Percentiles rank a stretch among this genome's conserved stretches.
Evolutionary conservation across 2,113 vertebrate species (phyloP).

Genomic region (Psophia crepitans): DNA sequence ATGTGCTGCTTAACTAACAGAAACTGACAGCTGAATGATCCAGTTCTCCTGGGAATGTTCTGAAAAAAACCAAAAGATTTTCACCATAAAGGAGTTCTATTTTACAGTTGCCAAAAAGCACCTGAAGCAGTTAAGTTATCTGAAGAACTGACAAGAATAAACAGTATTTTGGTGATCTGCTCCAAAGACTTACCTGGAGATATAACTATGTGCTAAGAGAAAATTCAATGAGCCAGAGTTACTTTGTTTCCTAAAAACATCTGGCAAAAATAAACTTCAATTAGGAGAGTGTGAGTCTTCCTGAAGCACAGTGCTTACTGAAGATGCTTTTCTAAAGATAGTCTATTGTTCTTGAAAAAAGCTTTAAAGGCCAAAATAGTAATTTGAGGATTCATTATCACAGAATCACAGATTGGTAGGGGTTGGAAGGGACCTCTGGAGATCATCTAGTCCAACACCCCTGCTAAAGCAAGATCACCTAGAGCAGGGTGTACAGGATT

Average conservation of each 20-base stretch:
- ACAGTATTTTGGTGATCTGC: background rate
- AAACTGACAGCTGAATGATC: slow-evolving; percentile 26
- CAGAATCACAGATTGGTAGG: too few relatives aligned
- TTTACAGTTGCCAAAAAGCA: slow-evolving; percentile 1
- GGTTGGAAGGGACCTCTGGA: too few relatives aligned
- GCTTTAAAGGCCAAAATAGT: background rate
- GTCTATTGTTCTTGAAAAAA: background rate
- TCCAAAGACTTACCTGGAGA: background rate
- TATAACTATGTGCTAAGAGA: background rate
- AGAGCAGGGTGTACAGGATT: too few relatives aligned
- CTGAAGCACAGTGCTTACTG: background rate
- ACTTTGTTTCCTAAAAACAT: background rate
- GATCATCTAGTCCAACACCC: too few relatives aligned
- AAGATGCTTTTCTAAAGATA: background rate
- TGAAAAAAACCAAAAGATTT: background rate
- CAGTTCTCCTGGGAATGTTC: background rate
- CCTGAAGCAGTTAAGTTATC: background rate
- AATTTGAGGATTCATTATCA: background rate
- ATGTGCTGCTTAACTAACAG: slow-evolving; percentile 23
- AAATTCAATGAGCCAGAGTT: background rate
- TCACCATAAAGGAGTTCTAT: background rate
- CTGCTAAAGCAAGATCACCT: too few relatives aligned
- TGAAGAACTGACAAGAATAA: slow-evolving; percentile 10
- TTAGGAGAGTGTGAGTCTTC: background rate
- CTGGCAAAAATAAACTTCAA: background rate